Evolutionary conservation across 1,140 invertebrate genomes (phyloP).

Genomic region (Spodoptera litura): DNA sequence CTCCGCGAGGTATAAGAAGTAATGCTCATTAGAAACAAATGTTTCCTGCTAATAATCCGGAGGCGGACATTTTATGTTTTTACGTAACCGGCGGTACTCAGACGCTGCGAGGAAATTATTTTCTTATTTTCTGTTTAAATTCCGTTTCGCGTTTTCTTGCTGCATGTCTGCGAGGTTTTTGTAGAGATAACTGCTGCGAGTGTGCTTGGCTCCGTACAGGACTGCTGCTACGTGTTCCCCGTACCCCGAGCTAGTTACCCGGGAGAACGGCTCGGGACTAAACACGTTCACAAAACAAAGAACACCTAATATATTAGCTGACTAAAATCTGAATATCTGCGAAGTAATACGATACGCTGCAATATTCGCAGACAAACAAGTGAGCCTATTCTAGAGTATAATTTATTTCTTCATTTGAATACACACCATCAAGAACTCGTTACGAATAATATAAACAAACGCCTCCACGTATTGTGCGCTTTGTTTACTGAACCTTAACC

Average conservation of each 20-base stretch:
- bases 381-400: slow-evolving; percentile 27
- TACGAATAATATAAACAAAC: slow-evolving; percentile 42
- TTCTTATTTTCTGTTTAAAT: slow-evolving; percentile 41
- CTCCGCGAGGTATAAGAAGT: slow-evolving; percentile 31
- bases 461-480: slow-evolving; percentile 41
- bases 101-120: slow-evolving; percentile 31
- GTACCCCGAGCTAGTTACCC: too few species aligned
- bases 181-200: slow-evolving; percentile 16
- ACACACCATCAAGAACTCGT: slow-evolving; percentile 47
- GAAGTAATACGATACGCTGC: neutral
- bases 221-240: neutral
- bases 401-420: slow-evolving; percentile 41
- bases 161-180: slow-evolving; percentile 21
- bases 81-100: slow-evolving; percentile 18
- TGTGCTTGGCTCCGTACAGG: neutral
- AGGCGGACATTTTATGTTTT: slow-evolving; percentile 34
- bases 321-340: too few species aligned
- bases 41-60: slow-evolving; percentile 34
- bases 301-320: too few species aligned
- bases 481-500: slow-evolving; percentile 41
- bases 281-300: too few species aligned
- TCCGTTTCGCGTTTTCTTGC: slow-evolving; percentile 40
- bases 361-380: slow-evolving; percentile 14
- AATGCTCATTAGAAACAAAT: slow-evolving; percentile 45
- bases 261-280: too few species aligned